These are phyloP conservation scores for Campylomormyrus tamandua DNA, from an alignment of 2,113 vertebrate species.

Conservation along the genomic window DNA sequence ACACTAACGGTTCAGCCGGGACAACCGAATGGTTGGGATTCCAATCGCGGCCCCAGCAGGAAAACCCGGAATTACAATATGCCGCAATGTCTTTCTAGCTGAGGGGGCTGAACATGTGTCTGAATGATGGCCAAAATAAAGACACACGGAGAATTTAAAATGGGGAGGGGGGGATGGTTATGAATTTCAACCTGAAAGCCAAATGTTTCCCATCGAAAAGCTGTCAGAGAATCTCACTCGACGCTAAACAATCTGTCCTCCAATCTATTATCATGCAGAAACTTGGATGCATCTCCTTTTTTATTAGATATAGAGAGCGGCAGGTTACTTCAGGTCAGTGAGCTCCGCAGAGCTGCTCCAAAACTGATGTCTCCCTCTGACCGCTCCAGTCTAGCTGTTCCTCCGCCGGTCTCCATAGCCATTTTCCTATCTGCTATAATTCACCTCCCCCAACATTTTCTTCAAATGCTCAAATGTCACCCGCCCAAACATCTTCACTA, in stretches of 20 bases:
- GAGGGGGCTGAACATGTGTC: neutral
- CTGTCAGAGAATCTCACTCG: neutral
- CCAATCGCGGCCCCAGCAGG: neutral
- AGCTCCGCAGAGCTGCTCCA: neutral
- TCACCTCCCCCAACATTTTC: neutral
- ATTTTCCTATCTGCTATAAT: neutral
- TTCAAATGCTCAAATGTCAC: neutral
- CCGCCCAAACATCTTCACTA: neutral
- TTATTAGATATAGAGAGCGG: neutral
- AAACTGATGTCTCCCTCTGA: neutral
- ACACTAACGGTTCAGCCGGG: neutral
- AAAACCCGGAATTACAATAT: conserved; percentile 6
- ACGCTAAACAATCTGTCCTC: neutral
- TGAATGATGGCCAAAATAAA: neutral
- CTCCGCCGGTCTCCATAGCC: neutral
- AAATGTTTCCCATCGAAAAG: neutral
- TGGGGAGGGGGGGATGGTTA: neutral
- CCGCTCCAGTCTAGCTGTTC: neutral
- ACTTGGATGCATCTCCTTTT: neutral
- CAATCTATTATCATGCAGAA: neutral
- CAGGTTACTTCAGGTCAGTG: neutral
- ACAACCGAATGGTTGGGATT: neutral
- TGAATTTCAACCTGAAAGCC: neutral
- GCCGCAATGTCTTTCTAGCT: neutral
- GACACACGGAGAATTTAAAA: neutral